phyloP scores from a whole-genome alignment of 1,140 invertebrate species.

The Camponotus vicinus region DNA sequence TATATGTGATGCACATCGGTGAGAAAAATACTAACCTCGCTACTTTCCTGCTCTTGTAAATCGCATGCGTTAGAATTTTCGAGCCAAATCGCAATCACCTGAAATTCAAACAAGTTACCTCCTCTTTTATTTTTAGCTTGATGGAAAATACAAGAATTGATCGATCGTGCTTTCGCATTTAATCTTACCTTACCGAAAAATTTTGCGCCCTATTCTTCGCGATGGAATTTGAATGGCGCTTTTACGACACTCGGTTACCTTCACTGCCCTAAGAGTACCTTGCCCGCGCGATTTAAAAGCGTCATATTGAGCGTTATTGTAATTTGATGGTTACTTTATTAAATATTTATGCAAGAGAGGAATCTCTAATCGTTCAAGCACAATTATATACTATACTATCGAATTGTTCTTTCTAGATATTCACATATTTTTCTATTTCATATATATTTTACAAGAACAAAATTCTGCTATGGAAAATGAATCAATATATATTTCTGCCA shows the following conservation, averaged over 20 bases:
- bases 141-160: not conserved
- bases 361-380: not conserved
- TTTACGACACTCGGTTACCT: not conserved
- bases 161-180: not conserved
- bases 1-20: too few relatives aligned
- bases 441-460: not conserved
- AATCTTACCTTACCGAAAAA: not conserved
- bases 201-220: not conserved
- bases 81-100: too few relatives aligned
- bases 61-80: not conserved
- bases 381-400: not conserved
- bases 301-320: not conserved
- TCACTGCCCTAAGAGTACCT: not conserved
- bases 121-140: not conserved
- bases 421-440: slow-evolving; percentile 43
- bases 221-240: not conserved
- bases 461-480: too few relatives aligned
- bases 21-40: too few relatives aligned
- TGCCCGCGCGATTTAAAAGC: slow-evolving; percentile 11
- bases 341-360: not conserved
- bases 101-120: too few relatives aligned
- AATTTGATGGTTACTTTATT: not conserved
- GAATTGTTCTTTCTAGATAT: not conserved
- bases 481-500: not conserved
- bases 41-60: not conserved